Evolutionary conservation across 2,888 invertebrate species (phyloP).

Genomic region (Sphecodes monilicornis): DNA sequence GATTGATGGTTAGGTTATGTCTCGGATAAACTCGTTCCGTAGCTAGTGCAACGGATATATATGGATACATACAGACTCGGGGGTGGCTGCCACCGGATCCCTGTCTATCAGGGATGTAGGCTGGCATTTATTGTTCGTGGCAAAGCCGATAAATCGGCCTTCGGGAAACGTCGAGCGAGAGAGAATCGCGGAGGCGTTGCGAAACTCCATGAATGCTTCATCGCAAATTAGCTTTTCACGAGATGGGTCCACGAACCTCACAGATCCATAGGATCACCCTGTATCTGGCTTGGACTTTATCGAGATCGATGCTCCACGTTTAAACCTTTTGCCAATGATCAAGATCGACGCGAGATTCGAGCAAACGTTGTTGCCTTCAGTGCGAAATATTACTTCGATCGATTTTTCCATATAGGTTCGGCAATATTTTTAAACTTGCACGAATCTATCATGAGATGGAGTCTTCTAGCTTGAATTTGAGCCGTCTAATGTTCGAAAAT

Average conservation of each 20-base stretch:
- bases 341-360: too few species aligned
- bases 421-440: neutral
- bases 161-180: neutral
- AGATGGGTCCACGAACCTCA: neutral
- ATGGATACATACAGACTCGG: neutral
- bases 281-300: neutral
- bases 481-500: neutral
- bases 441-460: neutral
- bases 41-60: neutral
- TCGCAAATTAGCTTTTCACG: slow-evolving; percentile 48
- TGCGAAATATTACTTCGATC: too few species aligned
- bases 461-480: neutral
- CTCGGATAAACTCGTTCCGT: slow-evolving; percentile 32
- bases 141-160: slow-evolving; percentile 36
- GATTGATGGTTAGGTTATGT: slow-evolving; percentile 51
- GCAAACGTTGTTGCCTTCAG: neutral
- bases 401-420: neutral
- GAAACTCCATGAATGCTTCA: slow-evolving; percentile 27
- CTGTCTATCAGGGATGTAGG: slow-evolving; percentile 44
- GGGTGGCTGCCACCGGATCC: slow-evolving; percentile 22
- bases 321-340: too few species aligned
- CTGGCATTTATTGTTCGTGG: slow-evolving; percentile 35
- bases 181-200: slow-evolving; percentile 18
- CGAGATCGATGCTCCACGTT: neutral
- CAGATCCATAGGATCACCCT: neutral